phyloP scores from a whole-genome alignment of 2,888 invertebrate genomes.

The Rhyacophila evoluta region DNA sequence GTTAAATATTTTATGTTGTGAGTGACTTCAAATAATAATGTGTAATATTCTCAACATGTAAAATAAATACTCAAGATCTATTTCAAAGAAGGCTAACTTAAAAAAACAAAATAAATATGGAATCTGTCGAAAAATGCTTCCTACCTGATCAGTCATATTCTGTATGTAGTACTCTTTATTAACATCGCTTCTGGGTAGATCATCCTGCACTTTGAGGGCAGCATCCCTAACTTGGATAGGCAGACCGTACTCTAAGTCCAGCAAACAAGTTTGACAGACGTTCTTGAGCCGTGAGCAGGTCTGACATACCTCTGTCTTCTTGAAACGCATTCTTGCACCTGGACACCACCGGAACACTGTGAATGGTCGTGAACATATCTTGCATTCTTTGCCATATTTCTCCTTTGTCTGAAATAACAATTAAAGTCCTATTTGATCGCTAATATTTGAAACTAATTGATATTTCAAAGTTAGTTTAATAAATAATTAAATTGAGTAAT shows the following conservation, averaged over 20 bases:
- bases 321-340: conserved; percentile 94
- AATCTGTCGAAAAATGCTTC: no score
- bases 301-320: conserved; percentile 97
- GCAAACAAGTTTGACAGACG: conserved; percentile 94
- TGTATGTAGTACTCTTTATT: conserved; percentile 96
- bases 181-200: conserved; percentile 92
- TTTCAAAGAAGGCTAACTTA: no score
- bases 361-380: conserved; percentile 94
- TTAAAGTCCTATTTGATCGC: no score
- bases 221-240: conserved; percentile 92
- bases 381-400: conserved; percentile 95
- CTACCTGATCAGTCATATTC: conserved; percentile 87
- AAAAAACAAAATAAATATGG: no score
- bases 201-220: conserved; percentile 90
- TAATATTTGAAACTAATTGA: no score
- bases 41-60: no score
- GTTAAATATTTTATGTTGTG: no score
- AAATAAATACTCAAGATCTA: no score
- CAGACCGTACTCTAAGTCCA: conserved; percentile 93
- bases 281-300: conserved; percentile 95
- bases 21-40: no score
- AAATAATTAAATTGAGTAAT: no score
- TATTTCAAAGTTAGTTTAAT: no score
- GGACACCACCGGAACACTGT: conserved; percentile 98
- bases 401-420: conserved; percentile 90